A percentile compares a stretch with the other conserved stretches of the same genome.
phyloP scores from a whole-genome alignment of 2,113 vertebrate species.

The Panurus biarmicus region DNA sequence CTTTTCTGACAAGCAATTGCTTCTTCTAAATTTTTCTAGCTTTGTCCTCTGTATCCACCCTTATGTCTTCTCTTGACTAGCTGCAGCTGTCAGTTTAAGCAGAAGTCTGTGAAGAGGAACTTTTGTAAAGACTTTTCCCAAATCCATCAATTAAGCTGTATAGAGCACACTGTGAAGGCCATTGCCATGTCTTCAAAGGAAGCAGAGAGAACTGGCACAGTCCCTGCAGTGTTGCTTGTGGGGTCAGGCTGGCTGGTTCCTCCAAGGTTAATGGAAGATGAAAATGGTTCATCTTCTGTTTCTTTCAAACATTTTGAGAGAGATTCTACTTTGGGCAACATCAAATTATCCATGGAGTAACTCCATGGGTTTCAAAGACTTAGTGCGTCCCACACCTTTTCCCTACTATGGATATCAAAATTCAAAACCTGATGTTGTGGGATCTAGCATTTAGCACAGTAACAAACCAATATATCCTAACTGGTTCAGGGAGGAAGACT shows the following conservation, averaged over 20 bases:
- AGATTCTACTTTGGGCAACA: not conserved
- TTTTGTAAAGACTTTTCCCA: not conserved
- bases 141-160: not conserved
- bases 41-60: conserved; percentile 26
- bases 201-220: not conserved
- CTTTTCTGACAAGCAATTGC: conserved; percentile 38
- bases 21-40: not conserved
- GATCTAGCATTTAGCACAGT: not conserved
- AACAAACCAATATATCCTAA: not conserved
- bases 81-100: conserved; percentile 15
- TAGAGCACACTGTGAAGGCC: not conserved
- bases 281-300: not conserved
- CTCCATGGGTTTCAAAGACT: not conserved
- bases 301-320: not conserved
- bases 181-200: not conserved
- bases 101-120: conserved; percentile 27
- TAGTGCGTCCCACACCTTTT: not conserved
- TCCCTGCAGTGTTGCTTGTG: not conserved
- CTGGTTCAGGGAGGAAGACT: not conserved
- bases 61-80: not conserved
- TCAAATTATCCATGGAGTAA: not conserved
- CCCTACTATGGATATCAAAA: not conserved
- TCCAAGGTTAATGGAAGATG: not conserved
- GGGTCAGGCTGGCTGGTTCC: not conserved
- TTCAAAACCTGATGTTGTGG: not conserved